Evolutionary conservation across 64 coral and sea anemone genomes (phyloP), one percentile per base, ranked within the genome.

Genomic region (Montipora efflorescens): DNA sequence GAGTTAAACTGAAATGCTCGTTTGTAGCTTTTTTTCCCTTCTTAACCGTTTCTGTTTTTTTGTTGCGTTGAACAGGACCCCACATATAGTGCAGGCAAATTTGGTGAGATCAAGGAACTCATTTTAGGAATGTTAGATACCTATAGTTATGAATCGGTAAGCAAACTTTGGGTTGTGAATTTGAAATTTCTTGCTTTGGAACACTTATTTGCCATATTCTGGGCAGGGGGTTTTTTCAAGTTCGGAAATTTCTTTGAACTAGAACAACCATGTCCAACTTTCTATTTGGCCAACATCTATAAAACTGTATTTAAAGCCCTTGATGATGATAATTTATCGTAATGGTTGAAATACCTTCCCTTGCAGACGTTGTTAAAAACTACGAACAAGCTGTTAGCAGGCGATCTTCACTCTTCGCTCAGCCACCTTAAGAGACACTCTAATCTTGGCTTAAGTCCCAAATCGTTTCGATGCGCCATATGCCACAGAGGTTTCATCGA

Each of bases 41-140:
- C 8, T 44, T 44, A 23, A 62, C 10, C 6, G 4, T 50, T 3
- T 64, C 5, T 36, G 47, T 16, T 62, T 76, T 53, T 19, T 14
- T 61, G 57, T 77, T 61, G 8, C 15, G 44, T 59, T 89, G 4
- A 23, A 12, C 48, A 98, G 96, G 96, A 98, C 79, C 96, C 96
- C 5, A 93, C 92, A 6, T 98, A 98, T 44, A 98, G 91, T 72
- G 80, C 90, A 51, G 94, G 96, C 5, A 98, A 98, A 75, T 98
- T 98, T 78, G 96, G 96, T 15, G 96, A 98, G 95, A 98, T 98
- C 67, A 95, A 95, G 72, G 96, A 98, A 75, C 91, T 98, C 74
- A 98, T 98, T 88, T 57, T 98, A 20, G 96, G 96, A 64, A 98
- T 98, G 96, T 87, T 98, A 46, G 94, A 98, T 49, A 98, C 96